These are phyloP conservation scores for Lapara coniferarum DNA, from an alignment of 2,888 invertebrate genomes.

Conservation along the genomic window DNA sequence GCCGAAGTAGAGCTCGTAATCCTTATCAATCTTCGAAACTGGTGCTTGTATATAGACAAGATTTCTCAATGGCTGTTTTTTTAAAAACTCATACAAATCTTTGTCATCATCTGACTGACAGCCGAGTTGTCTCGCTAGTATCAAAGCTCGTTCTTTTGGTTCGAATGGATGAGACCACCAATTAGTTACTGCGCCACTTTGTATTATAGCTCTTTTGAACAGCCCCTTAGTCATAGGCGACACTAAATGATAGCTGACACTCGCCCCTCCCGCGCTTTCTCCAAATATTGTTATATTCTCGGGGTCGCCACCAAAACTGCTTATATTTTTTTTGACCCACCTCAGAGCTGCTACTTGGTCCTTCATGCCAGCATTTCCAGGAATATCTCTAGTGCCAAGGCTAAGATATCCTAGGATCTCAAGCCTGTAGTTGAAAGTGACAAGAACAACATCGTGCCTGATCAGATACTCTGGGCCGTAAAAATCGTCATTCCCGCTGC, in stretches of 20 bases:
- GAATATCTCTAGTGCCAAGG: conserved; percentile 65
- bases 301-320: conserved; percentile 67
- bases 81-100: conserved; percentile 59
- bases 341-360: conserved; percentile 71
- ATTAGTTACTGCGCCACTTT: conserved; percentile 86
- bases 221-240: conserved; percentile 74
- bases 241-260: conserved; percentile 61
- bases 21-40: conserved; percentile 41
- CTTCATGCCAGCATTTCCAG: conserved; percentile 77
- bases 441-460: conserved; percentile 61
- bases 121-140: conserved; percentile 56
- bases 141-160: conserved; percentile 73
- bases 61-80: conserved; percentile 49
- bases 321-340: conserved; percentile 71
- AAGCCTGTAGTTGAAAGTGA: conserved; percentile 72
- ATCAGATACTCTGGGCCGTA: conserved; percentile 71
- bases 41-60: conserved; percentile 45
- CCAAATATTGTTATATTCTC: conserved; percentile 74
- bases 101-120: conserved; percentile 56
- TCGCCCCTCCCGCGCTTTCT: conserved; percentile 68
- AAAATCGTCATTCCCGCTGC: conserved; percentile 59
- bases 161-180: conserved; percentile 75
- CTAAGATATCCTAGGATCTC: conserved; percentile 68
- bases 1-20: conserved; percentile 44
- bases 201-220: conserved; percentile 82